Conservation (phyloP, 1,140 invertebrate species). For the Elysia chlorotica region DNA sequence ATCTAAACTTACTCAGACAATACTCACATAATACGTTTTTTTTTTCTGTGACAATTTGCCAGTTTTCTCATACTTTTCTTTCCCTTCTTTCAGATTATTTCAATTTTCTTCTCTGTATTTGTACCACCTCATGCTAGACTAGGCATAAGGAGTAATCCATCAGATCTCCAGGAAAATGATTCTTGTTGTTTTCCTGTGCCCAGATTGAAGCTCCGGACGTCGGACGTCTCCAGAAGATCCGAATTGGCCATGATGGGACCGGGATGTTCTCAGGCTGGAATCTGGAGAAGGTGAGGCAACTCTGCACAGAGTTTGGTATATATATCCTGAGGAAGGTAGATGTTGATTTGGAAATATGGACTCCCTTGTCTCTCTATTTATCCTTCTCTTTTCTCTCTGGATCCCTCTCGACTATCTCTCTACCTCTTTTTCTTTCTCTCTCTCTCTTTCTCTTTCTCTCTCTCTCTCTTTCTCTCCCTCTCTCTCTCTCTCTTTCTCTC, state of each 20-base stretch:
- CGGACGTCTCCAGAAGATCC: conserved; percentile 56
- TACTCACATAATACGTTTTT: no score
- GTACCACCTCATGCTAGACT: neutral
- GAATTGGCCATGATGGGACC: conserved; percentile 60
- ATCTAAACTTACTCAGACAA: no score
- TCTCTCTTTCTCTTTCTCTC: neutral
- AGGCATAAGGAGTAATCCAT: neutral
- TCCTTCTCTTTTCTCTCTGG: neutral
- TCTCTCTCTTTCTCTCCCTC: neutral
- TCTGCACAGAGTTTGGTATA: no score
- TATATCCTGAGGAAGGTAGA: no score
- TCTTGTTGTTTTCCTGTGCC: conserved; percentile 10
- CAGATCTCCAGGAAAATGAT: neutral
- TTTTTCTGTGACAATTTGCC: no score
- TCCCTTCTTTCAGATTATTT: no score
- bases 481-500: neutral
- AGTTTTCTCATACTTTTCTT: no score
- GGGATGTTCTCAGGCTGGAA: conserved; percentile 58
- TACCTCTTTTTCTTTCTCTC: neutral
- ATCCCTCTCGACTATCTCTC: neutral
- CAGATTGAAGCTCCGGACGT: conserved; percentile 60
- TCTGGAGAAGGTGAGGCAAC: conserved; percentile 58
- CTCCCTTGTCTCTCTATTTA: neutral
- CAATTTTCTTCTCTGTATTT: no score
- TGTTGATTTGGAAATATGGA: neutral